Base-by-base conservation (phyloP, 2,797 vertebrate genomes). In the Schizothorax lantsangensis region DNA sequence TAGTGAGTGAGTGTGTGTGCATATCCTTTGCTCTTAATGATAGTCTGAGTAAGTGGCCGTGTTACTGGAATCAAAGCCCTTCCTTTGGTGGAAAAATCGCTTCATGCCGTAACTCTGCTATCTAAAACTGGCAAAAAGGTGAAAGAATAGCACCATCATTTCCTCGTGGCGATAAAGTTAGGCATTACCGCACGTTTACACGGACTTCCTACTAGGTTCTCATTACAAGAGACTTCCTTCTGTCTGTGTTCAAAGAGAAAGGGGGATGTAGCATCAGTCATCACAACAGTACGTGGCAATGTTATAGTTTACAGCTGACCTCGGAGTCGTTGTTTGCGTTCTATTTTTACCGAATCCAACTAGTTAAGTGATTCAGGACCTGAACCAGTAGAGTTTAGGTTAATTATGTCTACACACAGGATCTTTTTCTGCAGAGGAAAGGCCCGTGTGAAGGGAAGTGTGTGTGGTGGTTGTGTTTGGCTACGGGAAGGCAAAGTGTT, bases 401-500 rank as follows among this genome's bases (percentile, higher is more conserved):
- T 62, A 72, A 85, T 85, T 71, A 45, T 79, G 64, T 85, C 84
- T 54, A 23, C 36, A 57, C 8, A 1, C 36, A 72, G 40, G 40
- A 59, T 4, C 33, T 40, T 57, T 62, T 69, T 75, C 84, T 85
- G n/a, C 72, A 91, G 14, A 96, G 96, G 96, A 97, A 97, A 90
- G 91, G 92, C 89, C 88, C 83, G 89, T 90, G 81, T 80, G 84
- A 85, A 54, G 84, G 84, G 92, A 91, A 94, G 96, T 85, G 96
- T 97, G 96, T 88, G 87, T 90, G 77, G 82, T 77, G 89, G 90
- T 89, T 92, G 93, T 95, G 95, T 94, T 94, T 59, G 30, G 71
- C 79, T 23, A 89, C 49, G 45, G 96, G 95, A 95, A 94, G 92
- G 95, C 88, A 88, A 94, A 96, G 97, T 87, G 95, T 96, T 96